phyloP scores from a whole-genome alignment of 1,140 invertebrate species.

The Schlechtendalia chinensis region DNA sequence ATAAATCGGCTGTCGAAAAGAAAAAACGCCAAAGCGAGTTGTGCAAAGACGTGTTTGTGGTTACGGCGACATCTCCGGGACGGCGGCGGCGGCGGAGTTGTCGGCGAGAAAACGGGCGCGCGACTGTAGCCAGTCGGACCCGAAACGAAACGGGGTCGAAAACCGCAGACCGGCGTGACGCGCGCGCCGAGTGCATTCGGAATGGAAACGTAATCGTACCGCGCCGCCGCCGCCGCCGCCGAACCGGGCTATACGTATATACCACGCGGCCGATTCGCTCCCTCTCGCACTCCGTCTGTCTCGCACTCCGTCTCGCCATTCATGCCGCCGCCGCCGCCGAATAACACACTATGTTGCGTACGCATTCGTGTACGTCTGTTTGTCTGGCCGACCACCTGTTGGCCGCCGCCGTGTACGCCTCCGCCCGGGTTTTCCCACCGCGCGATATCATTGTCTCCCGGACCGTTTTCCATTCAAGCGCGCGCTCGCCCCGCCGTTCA shows the following conservation, averaged over 20 bases:
- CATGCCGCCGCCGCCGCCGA: slow-evolving; percentile 2
- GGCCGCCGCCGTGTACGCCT: not conserved
- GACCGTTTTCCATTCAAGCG: not conserved
- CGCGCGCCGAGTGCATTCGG: slow-evolving; percentile 39
- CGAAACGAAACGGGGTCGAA: slow-evolving; percentile 31
- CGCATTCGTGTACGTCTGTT: slow-evolving; percentile 21
- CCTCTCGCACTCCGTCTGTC: not conserved
- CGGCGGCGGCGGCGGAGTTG: not conserved
- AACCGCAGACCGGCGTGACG: slow-evolving; percentile 28
- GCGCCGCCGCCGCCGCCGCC: slow-evolving; percentile 28
- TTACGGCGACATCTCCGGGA: not conserved
- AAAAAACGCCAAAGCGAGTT: too few species aligned
- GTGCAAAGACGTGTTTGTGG: too few species aligned
- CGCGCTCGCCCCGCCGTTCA: not conserved
- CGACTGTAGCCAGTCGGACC: slow-evolving; percentile 31
- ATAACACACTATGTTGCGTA: slow-evolving; percentile 17
- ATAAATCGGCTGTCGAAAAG: too few species aligned
- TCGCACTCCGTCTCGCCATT: slow-evolving; percentile 2
- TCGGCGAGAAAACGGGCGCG: not conserved
- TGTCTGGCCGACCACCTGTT: slow-evolving; percentile 44
- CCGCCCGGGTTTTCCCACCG: slow-evolving; percentile 27
- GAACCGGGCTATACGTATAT: not conserved
- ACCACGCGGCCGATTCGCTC: not conserved
- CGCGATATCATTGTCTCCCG: not conserved
- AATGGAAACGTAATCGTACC: slow-evolving; percentile 37